Evolutionary conservation across 2,113 vertebrate genomes (phyloP).

Genomic region (Lampris incognitus): DNA sequence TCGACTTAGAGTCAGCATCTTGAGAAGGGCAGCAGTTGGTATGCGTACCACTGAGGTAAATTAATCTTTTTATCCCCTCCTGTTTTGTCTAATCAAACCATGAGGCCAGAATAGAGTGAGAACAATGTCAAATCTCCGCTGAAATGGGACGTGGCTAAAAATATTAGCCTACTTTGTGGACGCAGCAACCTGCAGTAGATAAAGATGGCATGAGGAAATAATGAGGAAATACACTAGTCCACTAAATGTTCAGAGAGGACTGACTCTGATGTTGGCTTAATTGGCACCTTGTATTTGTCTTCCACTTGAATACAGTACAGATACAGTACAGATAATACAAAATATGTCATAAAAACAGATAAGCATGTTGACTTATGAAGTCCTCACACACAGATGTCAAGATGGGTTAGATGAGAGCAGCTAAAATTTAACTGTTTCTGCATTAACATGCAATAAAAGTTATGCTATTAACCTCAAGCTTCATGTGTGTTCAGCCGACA

Average conservation of each 20-base stretch:
- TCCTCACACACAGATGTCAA: neutral
- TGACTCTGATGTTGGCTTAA: neutral
- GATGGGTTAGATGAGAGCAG: neutral
- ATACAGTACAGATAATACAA: neutral
- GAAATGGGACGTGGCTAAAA: conserved; percentile 78
- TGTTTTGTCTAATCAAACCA: conserved; percentile 39
- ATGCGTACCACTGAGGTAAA: conserved; percentile 11
- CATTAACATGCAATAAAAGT: neutral
- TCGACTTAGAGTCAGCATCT: neutral
- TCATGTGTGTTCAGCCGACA: neutral
- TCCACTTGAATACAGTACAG: too few relatives aligned
- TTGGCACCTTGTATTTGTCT: neutral
- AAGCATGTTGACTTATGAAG: neutral
- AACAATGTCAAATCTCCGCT: conserved; percentile 66
- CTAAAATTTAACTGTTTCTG: neutral
- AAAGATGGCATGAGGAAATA: conserved; percentile 22
- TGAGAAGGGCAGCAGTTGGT: neutral
- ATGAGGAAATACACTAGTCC: neutral
- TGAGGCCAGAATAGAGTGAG: conserved; percentile 50
- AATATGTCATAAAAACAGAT: neutral
- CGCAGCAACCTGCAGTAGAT: conserved; percentile 46
- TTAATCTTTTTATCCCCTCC: conserved; percentile 13
- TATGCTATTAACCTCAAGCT: neutral
- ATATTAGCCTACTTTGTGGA: conserved; percentile 79
- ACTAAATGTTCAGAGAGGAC: neutral